Base-by-base conservation (phyloP, 1,140 invertebrate genomes). In the Nymphalis io region DNA sequence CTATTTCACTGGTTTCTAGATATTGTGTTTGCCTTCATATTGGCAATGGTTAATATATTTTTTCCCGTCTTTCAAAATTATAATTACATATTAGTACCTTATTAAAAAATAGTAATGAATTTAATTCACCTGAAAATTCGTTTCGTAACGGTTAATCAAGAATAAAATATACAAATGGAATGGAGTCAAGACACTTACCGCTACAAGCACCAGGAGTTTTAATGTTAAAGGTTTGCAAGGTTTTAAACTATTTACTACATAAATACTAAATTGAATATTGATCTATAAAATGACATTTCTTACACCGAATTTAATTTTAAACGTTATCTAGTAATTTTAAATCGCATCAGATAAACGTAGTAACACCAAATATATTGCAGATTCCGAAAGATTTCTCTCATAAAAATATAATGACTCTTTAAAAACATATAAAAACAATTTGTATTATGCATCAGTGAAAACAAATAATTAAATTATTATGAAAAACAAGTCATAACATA, bases 181-280 rank as follows among this genome's bases (percentile, higher is more conserved):
- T 78, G 82, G 79, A 80, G 75, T 74, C 75, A 77, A 80, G 68
- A 81, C 74, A 82, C 88, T 88, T 89, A 89, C 70, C 73, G 74
- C 83, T 90, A 89, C 75, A 90, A 90, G 88, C 88, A 90, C 87
- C 88, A 89, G 84, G 85, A 85, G 74, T 85, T 85, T 79, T 80
- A 78, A 78, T 76, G 78, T 85, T 76, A 79, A 68, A 79, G 27
- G 27, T 33, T 78, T 73, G 65, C 68, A 73, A 69, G 75, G 63
- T 62, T 73, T 62, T 18, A 21, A 51, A 74, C 73, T 65, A 72
- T 69, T 55, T 73, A 60, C 74, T 76, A 75, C 70, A 68, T 65
- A 70, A 53, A 70, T 40, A 57, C 57, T 60, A 69, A 21, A 59
- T 74, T 39, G n/a, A 64, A 53, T 53, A 63, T n/a, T 27, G 62